phyloP scores from a whole-genome alignment of 2,113 vertebrate genomes.

The Neotragus pygmaeus region DNA sequence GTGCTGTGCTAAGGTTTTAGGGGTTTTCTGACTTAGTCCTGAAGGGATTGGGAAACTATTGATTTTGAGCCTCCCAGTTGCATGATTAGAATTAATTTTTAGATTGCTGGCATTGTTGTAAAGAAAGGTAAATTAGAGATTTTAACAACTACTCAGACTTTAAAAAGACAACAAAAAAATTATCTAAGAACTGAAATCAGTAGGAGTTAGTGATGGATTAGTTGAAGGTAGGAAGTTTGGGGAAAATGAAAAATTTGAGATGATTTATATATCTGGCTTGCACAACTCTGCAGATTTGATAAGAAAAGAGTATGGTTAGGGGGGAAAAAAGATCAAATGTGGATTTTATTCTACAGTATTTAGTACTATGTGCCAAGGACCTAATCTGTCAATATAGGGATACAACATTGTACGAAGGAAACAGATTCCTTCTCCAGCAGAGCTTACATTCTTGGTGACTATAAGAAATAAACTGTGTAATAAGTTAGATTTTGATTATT shows the following conservation, averaged over 20 bases:
- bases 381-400: background rate
- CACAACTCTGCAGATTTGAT: background rate
- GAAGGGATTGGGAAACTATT: background rate
- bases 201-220: background rate
- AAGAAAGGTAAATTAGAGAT: background rate
- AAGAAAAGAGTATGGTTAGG: background rate
- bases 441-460: background rate
- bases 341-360: background rate
- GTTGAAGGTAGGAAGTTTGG: background rate
- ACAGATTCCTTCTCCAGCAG: background rate
- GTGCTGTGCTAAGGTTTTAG: background rate
- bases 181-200: background rate
- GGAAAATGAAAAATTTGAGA: background rate
- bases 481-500: background rate
- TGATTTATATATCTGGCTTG: background rate
- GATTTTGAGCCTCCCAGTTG: background rate
- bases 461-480: background rate
- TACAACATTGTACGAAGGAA: background rate
- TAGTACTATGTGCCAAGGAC: background rate
- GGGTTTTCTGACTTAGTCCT: background rate
- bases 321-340: background rate
- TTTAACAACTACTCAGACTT: background rate
- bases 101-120: background rate
- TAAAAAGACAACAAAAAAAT: background rate
- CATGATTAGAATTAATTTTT: conserved; percentile 2